Evolutionary conservation across 2,888 invertebrate genomes (phyloP).

Genomic region (Tinea trinotella): DNA sequence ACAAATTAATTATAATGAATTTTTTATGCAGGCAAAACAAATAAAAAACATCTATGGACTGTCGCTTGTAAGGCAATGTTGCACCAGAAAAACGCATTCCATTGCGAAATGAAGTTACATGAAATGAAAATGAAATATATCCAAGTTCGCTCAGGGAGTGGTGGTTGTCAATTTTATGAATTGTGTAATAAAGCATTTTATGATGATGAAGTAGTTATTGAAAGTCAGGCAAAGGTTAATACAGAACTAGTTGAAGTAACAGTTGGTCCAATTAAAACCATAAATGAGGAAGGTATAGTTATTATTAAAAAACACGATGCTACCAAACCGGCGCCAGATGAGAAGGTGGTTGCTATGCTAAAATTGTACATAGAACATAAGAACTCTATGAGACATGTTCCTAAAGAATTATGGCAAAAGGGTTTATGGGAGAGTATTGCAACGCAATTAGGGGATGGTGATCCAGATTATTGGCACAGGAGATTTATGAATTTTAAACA

Average conservation of each 20-base stretch:
- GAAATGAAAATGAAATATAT: slow-evolving; percentile 41
- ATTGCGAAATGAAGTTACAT: slow-evolving; percentile 43
- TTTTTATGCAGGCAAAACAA: slow-evolving; percentile 38
- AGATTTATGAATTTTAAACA: slow-evolving; percentile 57
- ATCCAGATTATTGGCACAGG: slow-evolving; percentile 56
- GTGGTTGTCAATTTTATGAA: slow-evolving; percentile 43
- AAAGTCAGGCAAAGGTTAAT: slow-evolving; percentile 24
- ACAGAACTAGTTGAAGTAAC: not conserved
- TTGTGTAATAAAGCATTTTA: slow-evolving; percentile 50
- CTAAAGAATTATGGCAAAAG: slow-evolving; percentile 38
- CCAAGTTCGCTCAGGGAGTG: slow-evolving; percentile 33
- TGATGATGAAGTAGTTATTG: slow-evolving; percentile 31
- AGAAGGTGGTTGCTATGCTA: slow-evolving; percentile 47
- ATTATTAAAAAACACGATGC: not conserved
- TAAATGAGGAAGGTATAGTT: not conserved
- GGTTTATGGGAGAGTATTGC: slow-evolving; percentile 56
- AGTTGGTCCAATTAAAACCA: not conserved
- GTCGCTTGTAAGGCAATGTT: slow-evolving; percentile 59
- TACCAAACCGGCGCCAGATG: slow-evolving; percentile 28
- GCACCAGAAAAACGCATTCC: slow-evolving; percentile 36
- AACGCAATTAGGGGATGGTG: slow-evolving; percentile 45
- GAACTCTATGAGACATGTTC: slow-evolving; percentile 29
- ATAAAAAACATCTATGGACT: slow-evolving; percentile 49
- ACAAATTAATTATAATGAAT: no score
- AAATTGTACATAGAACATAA: slow-evolving; percentile 48